phyloP scores from a whole-genome alignment of 53 echinoderm and acorn worm species.

The Paelopatides confundens region DNA sequence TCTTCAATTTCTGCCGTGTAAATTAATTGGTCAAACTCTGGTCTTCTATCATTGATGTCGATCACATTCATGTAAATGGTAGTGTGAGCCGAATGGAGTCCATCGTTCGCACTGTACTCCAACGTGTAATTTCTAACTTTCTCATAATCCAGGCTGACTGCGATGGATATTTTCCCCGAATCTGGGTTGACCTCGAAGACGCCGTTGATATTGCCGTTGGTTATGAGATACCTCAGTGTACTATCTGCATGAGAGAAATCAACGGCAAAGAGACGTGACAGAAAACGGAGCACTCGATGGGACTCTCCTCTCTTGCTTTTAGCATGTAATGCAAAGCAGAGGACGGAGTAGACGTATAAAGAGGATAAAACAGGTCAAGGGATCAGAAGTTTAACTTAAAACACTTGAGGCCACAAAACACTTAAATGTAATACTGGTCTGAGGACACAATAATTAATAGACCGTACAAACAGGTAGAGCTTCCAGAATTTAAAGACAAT shows the following conservation, averaged over 20 bases:
- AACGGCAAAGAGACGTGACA: too few species aligned
- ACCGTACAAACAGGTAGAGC: too few species aligned
- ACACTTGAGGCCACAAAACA: too few species aligned
- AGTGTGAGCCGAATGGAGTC: constrained; percentile 65
- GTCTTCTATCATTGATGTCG: constrained; percentile 85
- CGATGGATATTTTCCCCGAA: constrained; percentile 71
- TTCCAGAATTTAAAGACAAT: too few species aligned
- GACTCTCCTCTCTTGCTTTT: too few species aligned
- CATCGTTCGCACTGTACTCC: constrained; percentile 87
- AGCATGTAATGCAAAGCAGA: too few species aligned
- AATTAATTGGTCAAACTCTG: constrained; percentile 59
- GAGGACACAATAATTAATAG: too few species aligned
- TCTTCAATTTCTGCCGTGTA: constrained; percentile 63
- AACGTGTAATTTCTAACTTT: constrained; percentile 60
- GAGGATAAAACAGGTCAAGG: too few species aligned
- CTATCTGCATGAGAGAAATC: constrained; percentile 49
- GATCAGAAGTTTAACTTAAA: too few species aligned
- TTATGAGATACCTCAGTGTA: constrained; percentile 81
- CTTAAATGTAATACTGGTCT: too few species aligned
- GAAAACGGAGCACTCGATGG: too few species aligned
- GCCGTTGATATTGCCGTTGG: constrained; percentile 78
- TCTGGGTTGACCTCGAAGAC: constrained; percentile 81
- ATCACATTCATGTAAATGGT: constrained; percentile 58
- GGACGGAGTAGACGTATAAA: too few species aligned
- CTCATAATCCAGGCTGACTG: constrained; percentile 88